Evolutionary conservation across 2,113 vertebrate species (phyloP).

Genomic region (Cyprinodon tularosa): DNA sequence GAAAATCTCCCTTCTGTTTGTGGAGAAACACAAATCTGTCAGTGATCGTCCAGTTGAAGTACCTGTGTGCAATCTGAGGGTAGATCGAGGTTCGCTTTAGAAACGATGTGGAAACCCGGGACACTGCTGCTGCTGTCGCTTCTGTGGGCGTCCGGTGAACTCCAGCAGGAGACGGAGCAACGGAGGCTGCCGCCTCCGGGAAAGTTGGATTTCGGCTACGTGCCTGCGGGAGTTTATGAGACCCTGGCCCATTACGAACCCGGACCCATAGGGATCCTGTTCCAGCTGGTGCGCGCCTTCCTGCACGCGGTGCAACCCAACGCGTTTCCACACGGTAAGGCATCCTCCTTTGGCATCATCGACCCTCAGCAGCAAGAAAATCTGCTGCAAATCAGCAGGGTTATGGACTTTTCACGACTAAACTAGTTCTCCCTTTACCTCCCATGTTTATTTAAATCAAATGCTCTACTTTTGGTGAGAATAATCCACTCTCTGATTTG

Average conservation of each 20-base stretch:
- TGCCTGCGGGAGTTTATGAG: constrained; percentile 86
- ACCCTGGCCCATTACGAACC: constrained; percentile 85
- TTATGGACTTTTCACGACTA: not conserved
- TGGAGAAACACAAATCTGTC: constrained; percentile 9
- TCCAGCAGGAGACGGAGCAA: constrained; percentile 59
- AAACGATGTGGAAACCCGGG: constrained; percentile 76
- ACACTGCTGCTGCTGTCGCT: constrained; percentile 72
- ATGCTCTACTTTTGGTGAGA: not conserved
- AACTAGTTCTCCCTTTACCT: not conserved
- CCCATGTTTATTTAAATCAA: not conserved
- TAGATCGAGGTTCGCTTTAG: not conserved
- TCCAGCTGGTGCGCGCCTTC: constrained; percentile 86
- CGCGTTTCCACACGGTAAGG: constrained; percentile 91
- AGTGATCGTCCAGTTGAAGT: not conserved
- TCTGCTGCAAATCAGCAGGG: not conserved
- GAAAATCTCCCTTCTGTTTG: not conserved
- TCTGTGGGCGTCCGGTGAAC: constrained; percentile 70
- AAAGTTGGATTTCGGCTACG: constrained; percentile 86
- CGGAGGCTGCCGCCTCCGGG: constrained; percentile 67
- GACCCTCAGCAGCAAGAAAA: not conserved
- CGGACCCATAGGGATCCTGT: constrained; percentile 87
- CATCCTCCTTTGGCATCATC: not conserved
- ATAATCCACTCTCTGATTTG: constrained; percentile 10
- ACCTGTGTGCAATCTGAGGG: constrained; percentile 3
- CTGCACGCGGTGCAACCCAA: constrained; percentile 89